Conservation (phyloP, 2,113 vertebrate species). For the Melozone crissalis region DNA sequence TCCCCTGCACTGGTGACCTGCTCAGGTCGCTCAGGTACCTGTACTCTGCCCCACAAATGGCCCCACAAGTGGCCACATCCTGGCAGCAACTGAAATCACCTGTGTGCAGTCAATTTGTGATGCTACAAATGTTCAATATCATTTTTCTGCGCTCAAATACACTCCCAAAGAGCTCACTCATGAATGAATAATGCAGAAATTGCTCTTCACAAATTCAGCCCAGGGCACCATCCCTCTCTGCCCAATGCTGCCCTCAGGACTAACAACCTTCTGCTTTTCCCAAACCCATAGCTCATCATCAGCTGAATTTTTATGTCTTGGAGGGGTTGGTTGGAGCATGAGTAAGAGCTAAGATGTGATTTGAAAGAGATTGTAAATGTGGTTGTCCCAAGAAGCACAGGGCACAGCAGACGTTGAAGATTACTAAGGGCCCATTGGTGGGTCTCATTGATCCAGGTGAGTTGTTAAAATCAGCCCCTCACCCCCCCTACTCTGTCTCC, state of each 20-base stretch:
- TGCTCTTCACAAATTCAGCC: neutral
- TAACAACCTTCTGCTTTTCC: neutral
- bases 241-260: neutral
- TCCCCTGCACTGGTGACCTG: neutral
- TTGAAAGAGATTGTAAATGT: neutral
- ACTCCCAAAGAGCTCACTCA: neutral
- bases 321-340: neutral
- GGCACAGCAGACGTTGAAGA: neutral
- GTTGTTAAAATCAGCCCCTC: neutral
- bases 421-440: neutral
- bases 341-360: neutral
- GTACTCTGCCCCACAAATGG: neutral
- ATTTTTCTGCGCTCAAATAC: neutral
- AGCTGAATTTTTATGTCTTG: neutral
- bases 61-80: neutral
- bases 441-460: neutral
- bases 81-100: neutral
- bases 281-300: neutral
- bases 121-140: neutral
- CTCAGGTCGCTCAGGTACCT: neutral
- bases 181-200: slow-evolving; percentile 22
- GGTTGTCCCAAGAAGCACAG: neutral
- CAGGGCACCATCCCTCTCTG: neutral
- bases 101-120: neutral
- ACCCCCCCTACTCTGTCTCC: neutral